Evolutionary conservation across 2,797 vertebrate species (phyloP).

Genomic region (Propithecus perrieri): DNA sequence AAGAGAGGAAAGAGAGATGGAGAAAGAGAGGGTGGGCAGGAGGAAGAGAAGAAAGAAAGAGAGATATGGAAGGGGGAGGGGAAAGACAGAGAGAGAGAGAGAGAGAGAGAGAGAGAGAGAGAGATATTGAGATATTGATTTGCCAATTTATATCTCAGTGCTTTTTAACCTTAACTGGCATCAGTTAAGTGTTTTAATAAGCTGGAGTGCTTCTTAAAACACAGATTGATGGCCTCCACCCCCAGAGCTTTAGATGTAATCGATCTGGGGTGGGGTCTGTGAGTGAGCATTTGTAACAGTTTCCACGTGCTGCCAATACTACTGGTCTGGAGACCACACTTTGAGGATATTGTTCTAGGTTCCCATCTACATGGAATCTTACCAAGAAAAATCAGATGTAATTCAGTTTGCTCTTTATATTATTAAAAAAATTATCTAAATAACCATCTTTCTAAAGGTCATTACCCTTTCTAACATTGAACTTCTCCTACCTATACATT

Average conservation of each 20-base stretch:
- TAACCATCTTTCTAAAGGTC: background rate
- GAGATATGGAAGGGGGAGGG: background rate
- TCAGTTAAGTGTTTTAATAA: background rate
- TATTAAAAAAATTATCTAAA: background rate
- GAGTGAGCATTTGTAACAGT: background rate
- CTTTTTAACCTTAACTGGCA: background rate
- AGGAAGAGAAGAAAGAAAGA: background rate
- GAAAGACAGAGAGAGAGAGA: background rate
- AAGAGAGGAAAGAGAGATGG: background rate
- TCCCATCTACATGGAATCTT: background rate
- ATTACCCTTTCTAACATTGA: background rate
- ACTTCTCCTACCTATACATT: background rate
- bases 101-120: background rate
- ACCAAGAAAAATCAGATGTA: background rate
- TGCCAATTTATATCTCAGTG: background rate
- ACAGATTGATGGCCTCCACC: background rate
- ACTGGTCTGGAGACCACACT: background rate
- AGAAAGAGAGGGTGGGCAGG: background rate
- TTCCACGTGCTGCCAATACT: background rate
- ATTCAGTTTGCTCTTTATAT: background rate
- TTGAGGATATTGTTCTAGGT: background rate
- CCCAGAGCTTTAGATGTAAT: background rate
- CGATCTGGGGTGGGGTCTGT: accelerated
- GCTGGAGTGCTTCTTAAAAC: background rate
- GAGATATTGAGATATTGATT: background rate